Conservation (phyloP, 2,888 invertebrate genomes). For the Drosophila austrosaltans region DNA sequence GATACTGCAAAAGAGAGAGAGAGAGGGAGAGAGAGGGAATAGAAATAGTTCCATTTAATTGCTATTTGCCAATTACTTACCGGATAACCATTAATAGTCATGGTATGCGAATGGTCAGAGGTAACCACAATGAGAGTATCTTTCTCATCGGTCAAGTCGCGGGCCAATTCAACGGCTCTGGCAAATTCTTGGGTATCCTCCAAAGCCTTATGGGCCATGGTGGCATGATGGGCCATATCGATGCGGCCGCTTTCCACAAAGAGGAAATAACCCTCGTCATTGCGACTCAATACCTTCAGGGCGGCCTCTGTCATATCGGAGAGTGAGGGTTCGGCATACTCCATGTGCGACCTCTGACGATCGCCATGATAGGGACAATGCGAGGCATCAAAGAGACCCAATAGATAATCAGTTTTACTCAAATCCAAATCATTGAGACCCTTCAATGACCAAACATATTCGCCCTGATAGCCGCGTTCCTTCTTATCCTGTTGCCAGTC, state of each 20-base stretch:
- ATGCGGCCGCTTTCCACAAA: conserved; percentile 87
- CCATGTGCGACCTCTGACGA: conserved; percentile 82
- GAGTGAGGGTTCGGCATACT: conserved; percentile 86
- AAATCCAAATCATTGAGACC: conserved; percentile 80
- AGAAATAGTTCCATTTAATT: not conserved
- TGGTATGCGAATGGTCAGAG: conserved; percentile 91
- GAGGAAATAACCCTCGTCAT: conserved; percentile 88
- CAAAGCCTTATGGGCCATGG: conserved; percentile 87
- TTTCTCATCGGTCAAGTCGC: conserved; percentile 85
- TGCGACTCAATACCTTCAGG: conserved; percentile 86
- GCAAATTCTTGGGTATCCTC: conserved; percentile 92
- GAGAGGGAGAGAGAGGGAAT: too few relatives aligned
- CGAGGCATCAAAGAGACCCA: conserved; percentile 85
- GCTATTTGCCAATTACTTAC: conserved; percentile 3
- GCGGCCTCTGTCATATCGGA: conserved; percentile 88
- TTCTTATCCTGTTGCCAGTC: conserved; percentile 86
- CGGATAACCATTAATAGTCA: conserved; percentile 89
- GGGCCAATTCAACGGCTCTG: conserved; percentile 87
- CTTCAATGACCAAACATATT: conserved; percentile 79
- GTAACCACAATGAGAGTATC: conserved; percentile 93
- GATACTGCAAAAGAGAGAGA: conserved; percentile 45
- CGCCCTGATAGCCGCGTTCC: conserved; percentile 65
- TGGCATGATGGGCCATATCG: conserved; percentile 86
- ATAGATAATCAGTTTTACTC: conserved; percentile 85
- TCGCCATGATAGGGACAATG: conserved; percentile 87